Conservation (phyloP, 2,797 vertebrate genomes). For the Bufotes viridis region DNA sequence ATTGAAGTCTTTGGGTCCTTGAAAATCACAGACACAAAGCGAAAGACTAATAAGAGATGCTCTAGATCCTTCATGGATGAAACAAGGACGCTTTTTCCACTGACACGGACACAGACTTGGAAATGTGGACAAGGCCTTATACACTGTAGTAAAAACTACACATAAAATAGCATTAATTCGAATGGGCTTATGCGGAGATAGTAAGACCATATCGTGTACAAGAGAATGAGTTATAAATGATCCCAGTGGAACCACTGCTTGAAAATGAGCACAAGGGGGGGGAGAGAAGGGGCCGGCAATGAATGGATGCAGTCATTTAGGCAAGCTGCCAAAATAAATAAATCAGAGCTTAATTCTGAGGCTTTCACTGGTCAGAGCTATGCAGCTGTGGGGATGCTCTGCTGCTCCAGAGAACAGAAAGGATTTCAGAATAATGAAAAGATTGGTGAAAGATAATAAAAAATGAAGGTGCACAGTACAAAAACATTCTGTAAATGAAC, state of each 20-base stretch:
- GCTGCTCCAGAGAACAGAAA: not conserved
- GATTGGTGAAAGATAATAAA: constrained; percentile 20
- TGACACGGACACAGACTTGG: no score
- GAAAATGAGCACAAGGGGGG: not conserved
- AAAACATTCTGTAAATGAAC: not conserved
- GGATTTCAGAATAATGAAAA: not conserved
- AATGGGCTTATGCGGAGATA: not conserved
- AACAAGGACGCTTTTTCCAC: no score
- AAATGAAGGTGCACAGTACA: not conserved
- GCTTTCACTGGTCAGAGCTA: constrained; percentile 33
- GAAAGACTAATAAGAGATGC: no score
- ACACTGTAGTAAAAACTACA: not conserved
- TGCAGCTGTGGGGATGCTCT: constrained; percentile 39
- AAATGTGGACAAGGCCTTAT: no score
- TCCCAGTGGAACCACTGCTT: constrained; percentile 4
- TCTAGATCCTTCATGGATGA: no score
- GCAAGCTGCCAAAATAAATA: constrained; percentile 54
- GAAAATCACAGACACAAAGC: no score
- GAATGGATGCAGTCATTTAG: constrained; percentile 56
- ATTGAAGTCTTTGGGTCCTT: no score
- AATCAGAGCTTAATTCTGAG: constrained; percentile 44
- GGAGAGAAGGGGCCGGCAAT: constrained; percentile 18
- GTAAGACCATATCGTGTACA: not conserved
- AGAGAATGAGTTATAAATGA: constrained; percentile 1
- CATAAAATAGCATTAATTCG: not conserved